phyloP scores from a whole-genome alignment of 2,888 invertebrate species.

The Nineta flava region DNA sequence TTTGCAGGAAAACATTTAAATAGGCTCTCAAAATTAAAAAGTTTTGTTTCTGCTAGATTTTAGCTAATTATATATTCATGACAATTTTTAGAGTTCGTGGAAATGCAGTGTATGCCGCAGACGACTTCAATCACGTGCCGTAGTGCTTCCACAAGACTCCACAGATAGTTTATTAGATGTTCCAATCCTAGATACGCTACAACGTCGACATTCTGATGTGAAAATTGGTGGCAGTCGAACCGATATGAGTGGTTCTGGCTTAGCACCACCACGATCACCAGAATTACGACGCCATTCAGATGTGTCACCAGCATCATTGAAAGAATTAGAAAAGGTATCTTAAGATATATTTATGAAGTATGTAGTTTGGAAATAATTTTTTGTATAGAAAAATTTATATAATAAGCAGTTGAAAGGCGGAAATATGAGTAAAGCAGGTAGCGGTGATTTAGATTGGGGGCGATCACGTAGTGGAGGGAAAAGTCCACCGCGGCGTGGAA shows the following conservation, averaged over 20 bases:
- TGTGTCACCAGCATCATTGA: slow-evolving; percentile 72
- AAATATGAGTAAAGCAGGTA: slow-evolving; percentile 30
- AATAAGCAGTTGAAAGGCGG: slow-evolving; percentile 46
- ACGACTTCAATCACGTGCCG: slow-evolving; percentile 61
- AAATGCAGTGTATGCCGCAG: slow-evolving; percentile 73
- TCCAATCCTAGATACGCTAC: slow-evolving; percentile 61
- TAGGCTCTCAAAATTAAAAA: too few species aligned
- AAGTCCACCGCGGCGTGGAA: slow-evolving; percentile 34
- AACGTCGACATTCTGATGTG: slow-evolving; percentile 67
- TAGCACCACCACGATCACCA: slow-evolving; percentile 73
- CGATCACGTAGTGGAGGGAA: slow-evolving; percentile 34
- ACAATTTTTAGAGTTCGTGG: slow-evolving; percentile 50
- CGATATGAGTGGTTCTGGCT: slow-evolving; percentile 37
- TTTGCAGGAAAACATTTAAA: too few species aligned
- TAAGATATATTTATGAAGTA: not conserved
- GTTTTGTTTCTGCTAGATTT: too few species aligned
- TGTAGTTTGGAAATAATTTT: not conserved
- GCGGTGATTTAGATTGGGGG: slow-evolving; percentile 37
- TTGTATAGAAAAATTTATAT: not conserved
- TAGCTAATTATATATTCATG: slow-evolving; percentile 3
- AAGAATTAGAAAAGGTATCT: slow-evolving; percentile 70
- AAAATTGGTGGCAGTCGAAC: slow-evolving; percentile 36
- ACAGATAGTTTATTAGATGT: slow-evolving; percentile 72
- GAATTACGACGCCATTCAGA: slow-evolving; percentile 72
- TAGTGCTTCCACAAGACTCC: slow-evolving; percentile 61